Conservation (phyloP, 2,113 vertebrate species). For the Hippocampus guttulatus region DNA sequence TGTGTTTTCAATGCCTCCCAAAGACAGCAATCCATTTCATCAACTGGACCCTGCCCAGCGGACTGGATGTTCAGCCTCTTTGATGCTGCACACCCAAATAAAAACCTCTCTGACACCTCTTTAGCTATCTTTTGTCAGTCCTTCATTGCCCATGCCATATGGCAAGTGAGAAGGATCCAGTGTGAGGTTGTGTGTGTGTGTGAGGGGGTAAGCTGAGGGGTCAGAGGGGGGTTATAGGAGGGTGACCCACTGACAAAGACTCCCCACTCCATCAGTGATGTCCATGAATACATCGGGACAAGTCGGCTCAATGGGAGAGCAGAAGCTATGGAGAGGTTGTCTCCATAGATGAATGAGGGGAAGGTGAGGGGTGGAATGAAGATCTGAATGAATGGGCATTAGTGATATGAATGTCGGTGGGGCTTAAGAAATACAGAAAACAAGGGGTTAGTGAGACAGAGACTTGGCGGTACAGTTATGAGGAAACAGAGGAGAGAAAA, state of each 20-base stretch:
- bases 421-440: conserved; percentile 56
- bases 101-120: conserved; percentile 60
- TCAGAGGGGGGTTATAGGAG: conserved; percentile 67
- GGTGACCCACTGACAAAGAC: conserved; percentile 79
- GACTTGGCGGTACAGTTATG: conserved; percentile 23
- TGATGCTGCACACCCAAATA: conserved; percentile 42
- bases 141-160: conserved; percentile 79
- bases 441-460: conserved; percentile 37
- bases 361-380: conserved; percentile 33
- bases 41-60: conserved; percentile 56
- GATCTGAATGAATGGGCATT: conserved; percentile 51
- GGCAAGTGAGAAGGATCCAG: conserved; percentile 81
- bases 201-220: conserved; percentile 55
- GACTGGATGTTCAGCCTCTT: conserved; percentile 50
- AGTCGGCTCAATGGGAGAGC: conserved; percentile 67
- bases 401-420: conserved; percentile 59
- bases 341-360: conserved; percentile 42
- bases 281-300: conserved; percentile 85
- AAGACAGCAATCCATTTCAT: conserved; percentile 80
- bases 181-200: conserved; percentile 40
- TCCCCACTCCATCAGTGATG: conserved; percentile 73
- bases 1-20: conserved; percentile 5
- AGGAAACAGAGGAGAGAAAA: conserved; percentile 44
- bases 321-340: conserved; percentile 58
- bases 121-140: conserved; percentile 68